Evolutionary conservation across 2,797 vertebrate species (phyloP).

Genomic region (Anguilla marmorata): DNA sequence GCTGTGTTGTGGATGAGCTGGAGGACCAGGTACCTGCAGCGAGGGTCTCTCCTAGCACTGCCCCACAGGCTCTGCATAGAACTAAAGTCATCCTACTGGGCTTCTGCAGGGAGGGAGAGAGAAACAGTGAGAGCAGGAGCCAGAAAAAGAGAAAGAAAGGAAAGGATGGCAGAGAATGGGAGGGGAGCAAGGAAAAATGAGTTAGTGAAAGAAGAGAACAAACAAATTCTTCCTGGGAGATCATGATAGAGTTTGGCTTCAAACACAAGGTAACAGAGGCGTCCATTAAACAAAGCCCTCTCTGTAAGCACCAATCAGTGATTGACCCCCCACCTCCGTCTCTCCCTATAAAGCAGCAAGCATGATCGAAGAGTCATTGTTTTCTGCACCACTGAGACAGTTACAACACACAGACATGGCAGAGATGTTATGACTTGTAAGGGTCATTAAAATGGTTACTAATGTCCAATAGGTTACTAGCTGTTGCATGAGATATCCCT

Average conservation of each 20-base stretch:
- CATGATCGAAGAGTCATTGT: neutral
- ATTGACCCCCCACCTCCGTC: neutral
- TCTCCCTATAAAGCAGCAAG: neutral
- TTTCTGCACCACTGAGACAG: neutral
- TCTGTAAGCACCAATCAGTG: neutral
- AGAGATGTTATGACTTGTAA: neutral
- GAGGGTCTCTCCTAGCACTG: constrained; percentile 79
- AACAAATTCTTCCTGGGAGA: constrained; percentile 25
- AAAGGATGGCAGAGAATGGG: neutral
- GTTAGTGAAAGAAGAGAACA: neutral
- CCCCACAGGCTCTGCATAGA: constrained; percentile 86
- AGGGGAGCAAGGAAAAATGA: neutral
- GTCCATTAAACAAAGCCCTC: neutral
- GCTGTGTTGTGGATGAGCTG: neutral
- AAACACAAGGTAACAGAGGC: constrained; percentile 11
- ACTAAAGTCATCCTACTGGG: constrained; percentile 72
- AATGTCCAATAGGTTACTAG: neutral
- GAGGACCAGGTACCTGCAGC: constrained; percentile 76
- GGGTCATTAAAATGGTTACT: neutral
- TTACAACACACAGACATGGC: neutral
- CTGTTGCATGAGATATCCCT: neutral
- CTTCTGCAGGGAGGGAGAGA: constrained; percentile 73
- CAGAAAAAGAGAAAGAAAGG: neutral
- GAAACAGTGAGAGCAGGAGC: constrained; percentile 20
- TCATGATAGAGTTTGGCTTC: neutral